phyloP scores from a whole-genome alignment of 2,797 vertebrate species.

The Taenioides sp. region DNA sequence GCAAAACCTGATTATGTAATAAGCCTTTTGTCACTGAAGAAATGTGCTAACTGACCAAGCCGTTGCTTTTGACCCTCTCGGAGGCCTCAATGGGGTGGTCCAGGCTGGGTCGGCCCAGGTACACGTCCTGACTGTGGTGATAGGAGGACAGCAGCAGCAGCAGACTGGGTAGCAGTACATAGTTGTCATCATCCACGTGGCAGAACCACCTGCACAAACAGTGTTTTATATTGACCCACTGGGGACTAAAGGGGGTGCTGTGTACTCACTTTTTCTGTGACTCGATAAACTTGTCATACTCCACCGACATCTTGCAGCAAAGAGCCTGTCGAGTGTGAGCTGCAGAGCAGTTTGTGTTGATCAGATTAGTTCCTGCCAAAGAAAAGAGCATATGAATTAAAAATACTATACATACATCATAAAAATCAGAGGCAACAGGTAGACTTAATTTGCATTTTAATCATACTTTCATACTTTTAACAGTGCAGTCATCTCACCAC shows the following conservation, averaged over 20 bases:
- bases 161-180: slow-evolving; percentile 85
- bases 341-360: slow-evolving; percentile 98
- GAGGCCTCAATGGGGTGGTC: slow-evolving; percentile 95
- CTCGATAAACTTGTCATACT: slow-evolving; percentile 96
- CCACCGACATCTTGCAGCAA: slow-evolving; percentile 99
- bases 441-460: background rate
- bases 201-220: slow-evolving; percentile 91
- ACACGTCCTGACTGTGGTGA: slow-evolving; percentile 91
- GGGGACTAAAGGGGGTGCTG: background rate
- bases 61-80: slow-evolving; percentile 88
- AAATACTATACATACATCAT: background rate
- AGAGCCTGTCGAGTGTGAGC: slow-evolving; percentile 93
- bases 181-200: slow-evolving; percentile 98
- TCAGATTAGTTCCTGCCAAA: slow-evolving; percentile 80
- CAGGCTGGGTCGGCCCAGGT: slow-evolving; percentile 92
- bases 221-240: background rate
- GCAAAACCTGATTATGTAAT: background rate
- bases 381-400: background rate
- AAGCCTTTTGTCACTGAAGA: background rate
- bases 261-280: slow-evolving; percentile 90
- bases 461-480: background rate
- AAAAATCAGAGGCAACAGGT: background rate
- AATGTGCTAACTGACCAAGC: slow-evolving; percentile 80
- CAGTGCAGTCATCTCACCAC: background rate
- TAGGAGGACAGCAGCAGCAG: slow-evolving; percentile 86